Evolutionary conservation across 2,113 vertebrate species (phyloP).

Genomic region (Synodontis membranacea): DNA sequence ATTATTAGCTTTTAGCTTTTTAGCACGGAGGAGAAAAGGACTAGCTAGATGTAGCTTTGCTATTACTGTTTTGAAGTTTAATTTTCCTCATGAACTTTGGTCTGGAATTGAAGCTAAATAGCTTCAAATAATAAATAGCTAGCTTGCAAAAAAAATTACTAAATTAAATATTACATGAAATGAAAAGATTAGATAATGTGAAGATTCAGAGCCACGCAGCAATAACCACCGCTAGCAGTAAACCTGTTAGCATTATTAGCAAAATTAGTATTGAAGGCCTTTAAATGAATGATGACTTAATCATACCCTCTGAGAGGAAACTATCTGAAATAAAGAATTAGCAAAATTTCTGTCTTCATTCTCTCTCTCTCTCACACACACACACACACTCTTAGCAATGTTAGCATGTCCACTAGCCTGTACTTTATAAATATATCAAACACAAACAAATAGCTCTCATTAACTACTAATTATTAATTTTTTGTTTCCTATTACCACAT

Average conservation of each 20-base stretch:
- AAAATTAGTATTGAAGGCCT: neutral
- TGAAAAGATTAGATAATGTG: neutral
- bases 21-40: neutral
- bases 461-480: neutral
- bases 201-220: neutral
- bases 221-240: neutral
- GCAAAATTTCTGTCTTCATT: neutral
- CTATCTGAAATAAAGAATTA: conserved; percentile 10
- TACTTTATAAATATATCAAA: too few relatives aligned
- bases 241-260: neutral
- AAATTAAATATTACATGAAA: neutral
- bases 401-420: neutral
- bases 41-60: neutral
- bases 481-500: neutral
- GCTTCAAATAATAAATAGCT: neutral
- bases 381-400: neutral
- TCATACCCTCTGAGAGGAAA: neutral
- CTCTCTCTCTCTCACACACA: neutral
- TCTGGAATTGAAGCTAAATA: neutral
- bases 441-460: too few relatives aligned
- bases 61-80: too few relatives aligned
- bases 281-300: neutral
- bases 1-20: neutral
- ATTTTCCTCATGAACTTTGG: neutral
- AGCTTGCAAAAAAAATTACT: neutral